A percentile compares a stretch with the other conserved stretches of the same genome.
Evolutionary conservation across 2,888 invertebrate genomes (phyloP).

Genomic region (Camponotus fellah): DNA sequence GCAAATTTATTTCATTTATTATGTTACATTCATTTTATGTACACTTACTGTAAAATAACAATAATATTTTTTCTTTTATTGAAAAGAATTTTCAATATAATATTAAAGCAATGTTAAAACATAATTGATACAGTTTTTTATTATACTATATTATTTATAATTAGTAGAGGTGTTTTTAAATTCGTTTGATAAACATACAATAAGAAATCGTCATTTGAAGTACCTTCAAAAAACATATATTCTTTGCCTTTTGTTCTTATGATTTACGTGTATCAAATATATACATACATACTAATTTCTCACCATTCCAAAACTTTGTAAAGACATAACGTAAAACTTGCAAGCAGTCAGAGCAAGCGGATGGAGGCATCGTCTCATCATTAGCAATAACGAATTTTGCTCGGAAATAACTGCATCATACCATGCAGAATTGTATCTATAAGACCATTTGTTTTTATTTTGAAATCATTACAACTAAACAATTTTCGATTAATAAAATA

Average conservation of each 20-base stretch:
- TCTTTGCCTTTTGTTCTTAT: neutral
- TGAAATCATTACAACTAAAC: neutral
- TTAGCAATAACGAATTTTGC: slow-evolving; percentile 14
- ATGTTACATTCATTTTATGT: neutral
- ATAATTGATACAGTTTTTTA: neutral
- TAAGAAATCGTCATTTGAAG: slow-evolving; percentile 26
- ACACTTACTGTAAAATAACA: neutral
- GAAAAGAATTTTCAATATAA: neutral
- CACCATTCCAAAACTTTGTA: slow-evolving; percentile 34
- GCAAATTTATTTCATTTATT: neutral
- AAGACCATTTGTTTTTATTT: neutral
- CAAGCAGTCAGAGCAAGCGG: neutral
- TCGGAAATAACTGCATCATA: neutral
- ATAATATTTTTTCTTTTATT: neutral
- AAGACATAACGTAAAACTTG: slow-evolving; percentile 28
- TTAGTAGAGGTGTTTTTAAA: neutral
- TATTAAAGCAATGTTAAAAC: too few species aligned
- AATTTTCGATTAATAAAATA: neutral
- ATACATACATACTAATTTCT: neutral
- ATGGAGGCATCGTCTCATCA: neutral
- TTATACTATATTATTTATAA: neutral
- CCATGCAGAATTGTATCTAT: slow-evolving; percentile 22
- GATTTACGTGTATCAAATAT: neutral
- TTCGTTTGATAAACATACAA: slow-evolving; percentile 20
- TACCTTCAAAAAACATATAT: slow-evolving; percentile 8